Evolutionary conservation across 2,113 vertebrate genomes (phyloP).

Genomic region (Anhinga anhinga): DNA sequence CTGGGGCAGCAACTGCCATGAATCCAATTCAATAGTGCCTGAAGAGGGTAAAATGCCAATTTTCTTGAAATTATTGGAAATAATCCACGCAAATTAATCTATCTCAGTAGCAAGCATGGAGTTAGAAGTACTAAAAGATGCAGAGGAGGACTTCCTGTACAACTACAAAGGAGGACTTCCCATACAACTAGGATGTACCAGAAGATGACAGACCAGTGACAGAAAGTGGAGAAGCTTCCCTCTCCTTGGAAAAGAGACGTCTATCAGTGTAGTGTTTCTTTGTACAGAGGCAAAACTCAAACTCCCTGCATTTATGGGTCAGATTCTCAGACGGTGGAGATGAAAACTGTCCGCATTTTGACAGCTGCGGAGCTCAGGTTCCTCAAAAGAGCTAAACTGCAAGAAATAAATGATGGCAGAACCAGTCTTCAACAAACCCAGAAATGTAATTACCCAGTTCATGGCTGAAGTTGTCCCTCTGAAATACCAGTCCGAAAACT

Average conservation of each 20-base stretch:
- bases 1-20: constrained; percentile 30
- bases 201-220: background rate
- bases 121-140: background rate
- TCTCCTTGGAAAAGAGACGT: background rate
- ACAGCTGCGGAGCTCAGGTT: background rate
- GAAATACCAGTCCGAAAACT: background rate
- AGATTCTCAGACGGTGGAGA: background rate
- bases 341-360: background rate
- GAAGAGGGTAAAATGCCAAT: constrained; percentile 6
- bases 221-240: background rate
- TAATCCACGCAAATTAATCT: background rate
- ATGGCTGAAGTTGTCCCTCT: background rate
- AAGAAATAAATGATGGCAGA: background rate
- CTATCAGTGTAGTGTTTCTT: background rate
- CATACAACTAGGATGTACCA: background rate
- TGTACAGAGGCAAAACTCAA: background rate
- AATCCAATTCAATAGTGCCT: background rate
- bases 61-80: background rate
- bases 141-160: background rate
- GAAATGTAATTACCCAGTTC: background rate
- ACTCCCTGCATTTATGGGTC: background rate
- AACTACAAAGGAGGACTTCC: background rate
- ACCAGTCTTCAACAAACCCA: background rate
- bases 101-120: background rate
- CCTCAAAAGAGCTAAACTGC: background rate